Percentiles rank a stretch among this genome's conserved stretches.
phyloP scores from a whole-genome alignment of 2,888 invertebrate species.

The Orchesella flavescens region DNA sequence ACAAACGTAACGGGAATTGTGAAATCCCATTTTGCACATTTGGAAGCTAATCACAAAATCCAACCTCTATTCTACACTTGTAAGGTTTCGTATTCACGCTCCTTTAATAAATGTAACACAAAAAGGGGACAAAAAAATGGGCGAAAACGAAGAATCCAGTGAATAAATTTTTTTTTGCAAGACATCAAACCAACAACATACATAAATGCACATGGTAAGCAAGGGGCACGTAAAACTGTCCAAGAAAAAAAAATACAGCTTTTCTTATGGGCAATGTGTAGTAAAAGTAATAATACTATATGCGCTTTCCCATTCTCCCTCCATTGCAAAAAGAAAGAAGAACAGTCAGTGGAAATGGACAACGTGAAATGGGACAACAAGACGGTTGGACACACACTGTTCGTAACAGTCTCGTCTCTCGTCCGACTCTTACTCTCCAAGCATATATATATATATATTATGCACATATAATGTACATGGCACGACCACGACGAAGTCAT shows the following conservation, averaged over 20 bases:
- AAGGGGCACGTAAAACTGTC: conserved; percentile 64
- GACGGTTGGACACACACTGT: background rate
- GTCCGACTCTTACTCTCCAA: no score
- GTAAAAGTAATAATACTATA: conserved; percentile 19
- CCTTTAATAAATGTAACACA: background rate
- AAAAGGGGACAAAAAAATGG: background rate
- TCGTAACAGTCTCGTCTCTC: no score
- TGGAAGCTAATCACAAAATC: conserved; percentile 30
- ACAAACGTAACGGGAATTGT: no score
- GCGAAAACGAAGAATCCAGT: conserved; percentile 16
- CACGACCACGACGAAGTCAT: conserved; percentile 51
- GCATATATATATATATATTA: no score
- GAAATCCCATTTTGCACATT: background rate
- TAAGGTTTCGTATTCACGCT: conserved; percentile 16
- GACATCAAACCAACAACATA: conserved; percentile 45
- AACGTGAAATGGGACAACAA: conserved; percentile 38
- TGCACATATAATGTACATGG: no score
- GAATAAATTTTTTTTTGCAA: conserved; percentile 10
- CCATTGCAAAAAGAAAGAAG: background rate
- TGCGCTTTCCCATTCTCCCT: background rate
- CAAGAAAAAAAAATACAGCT: conserved; percentile 36
- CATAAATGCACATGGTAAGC: conserved; percentile 57
- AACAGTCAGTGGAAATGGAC: conserved; percentile 16
- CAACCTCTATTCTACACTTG: background rate
- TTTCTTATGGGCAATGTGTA: conserved; percentile 33